phyloP scores from a whole-genome alignment of 2,113 vertebrate species.

The Ochotona curzoniae region DNA sequence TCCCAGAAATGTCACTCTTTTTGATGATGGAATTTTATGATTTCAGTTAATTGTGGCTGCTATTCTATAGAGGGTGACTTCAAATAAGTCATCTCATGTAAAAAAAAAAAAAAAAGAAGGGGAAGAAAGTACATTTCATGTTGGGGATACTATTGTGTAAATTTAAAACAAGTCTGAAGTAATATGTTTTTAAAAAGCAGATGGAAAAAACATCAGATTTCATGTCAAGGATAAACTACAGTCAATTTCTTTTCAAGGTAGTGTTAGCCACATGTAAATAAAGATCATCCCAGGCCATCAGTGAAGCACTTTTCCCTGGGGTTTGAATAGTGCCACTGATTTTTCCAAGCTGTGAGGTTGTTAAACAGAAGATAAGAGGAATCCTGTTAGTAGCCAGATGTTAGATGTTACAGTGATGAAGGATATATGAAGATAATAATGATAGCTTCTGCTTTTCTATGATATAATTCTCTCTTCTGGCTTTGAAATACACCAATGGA shows the following conservation, averaged over 20 bases:
- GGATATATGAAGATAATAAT: conserved; percentile 3
- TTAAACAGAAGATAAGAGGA: background rate
- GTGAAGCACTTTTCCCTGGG: background rate
- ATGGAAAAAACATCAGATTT: conserved; percentile 25
- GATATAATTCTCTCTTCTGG: background rate
- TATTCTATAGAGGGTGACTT: background rate
- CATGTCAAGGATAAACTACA: conserved; percentile 64
- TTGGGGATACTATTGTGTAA: too few relatives aligned
- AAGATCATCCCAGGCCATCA: conserved; percentile 37
- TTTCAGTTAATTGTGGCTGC: background rate
- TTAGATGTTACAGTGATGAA: background rate
- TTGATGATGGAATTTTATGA: conserved; percentile 61
- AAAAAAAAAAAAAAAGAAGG: background rate
- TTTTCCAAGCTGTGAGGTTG: background rate
- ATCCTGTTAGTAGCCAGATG: background rate
- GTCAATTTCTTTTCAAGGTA: background rate
- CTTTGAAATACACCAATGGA: background rate
- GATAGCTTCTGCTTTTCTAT: background rate
- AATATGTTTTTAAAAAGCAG: background rate
- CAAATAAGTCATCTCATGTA: conserved; percentile 55
- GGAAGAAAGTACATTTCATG: too few relatives aligned
- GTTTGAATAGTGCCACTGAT: background rate
- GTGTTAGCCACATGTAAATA: conserved; percentile 34
- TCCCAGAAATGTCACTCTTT: conserved; percentile 50
- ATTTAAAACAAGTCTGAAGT: too few relatives aligned